Base-by-base conservation (phyloP, 2,797 vertebrate species). In the Momotus momota region DNA sequence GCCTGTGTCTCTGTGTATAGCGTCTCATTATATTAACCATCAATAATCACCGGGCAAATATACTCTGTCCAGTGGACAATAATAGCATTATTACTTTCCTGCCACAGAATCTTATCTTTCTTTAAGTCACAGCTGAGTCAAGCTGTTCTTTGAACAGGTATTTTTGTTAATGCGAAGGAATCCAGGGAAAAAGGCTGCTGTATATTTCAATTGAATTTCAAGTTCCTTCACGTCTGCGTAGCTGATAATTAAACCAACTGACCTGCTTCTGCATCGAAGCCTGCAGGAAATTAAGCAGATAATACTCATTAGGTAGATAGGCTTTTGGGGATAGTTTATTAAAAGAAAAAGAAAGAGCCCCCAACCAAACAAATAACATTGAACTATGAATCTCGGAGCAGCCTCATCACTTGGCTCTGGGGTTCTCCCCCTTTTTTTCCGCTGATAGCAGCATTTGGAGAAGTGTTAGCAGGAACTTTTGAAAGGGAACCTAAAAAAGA, bases 261-360 rank as follows among this genome's bases (percentile, higher is more conserved):
- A 96, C 96, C 96, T 95, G 96, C 88, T 96, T 96, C 96, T 95
- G 96, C 93, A 85, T 87, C 0, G 67, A 90, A 96, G 94, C 94
- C 94, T 95, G 94, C 95, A 94, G 96, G 96, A 97, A 96, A 96
- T 97, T 95, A 97, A 71, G 94, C 94, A 96, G 95, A 95, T 94
- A 95, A 96, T 95, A 89, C 93, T 96, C 96, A 95, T 96, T 92
- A 95, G 95, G 93, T 94, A 95, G 95, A 71, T 54, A 92, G 92
- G 92, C 81, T 95, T 97, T 96, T 49, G 96, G 91, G 92, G 92
- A 85, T 94, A 91, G 88, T 94, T 95, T 95, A 91, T 93, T 87
- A 92, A 84, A 94, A 94, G 79, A 71, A 96, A 90, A 95, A 88
- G 78, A 54, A 86, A 83, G 54, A 90, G 31, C 49, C 74, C 45